Evolutionary conservation across 2,113 vertebrate genomes (phyloP).

Genomic region (Chionis minor): DNA sequence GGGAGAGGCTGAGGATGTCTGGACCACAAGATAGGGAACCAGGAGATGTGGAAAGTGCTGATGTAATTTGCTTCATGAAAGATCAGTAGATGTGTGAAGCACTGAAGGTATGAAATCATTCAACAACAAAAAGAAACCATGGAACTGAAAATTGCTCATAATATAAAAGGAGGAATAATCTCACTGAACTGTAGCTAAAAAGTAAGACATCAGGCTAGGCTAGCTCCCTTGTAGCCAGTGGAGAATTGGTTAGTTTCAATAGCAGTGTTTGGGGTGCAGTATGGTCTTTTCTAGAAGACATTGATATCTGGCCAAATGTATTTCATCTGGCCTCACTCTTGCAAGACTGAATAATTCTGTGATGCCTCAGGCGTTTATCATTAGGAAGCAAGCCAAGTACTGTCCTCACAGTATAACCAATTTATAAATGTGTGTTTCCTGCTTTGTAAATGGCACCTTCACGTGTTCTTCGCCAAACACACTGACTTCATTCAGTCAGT

Average conservation of each 20-base stretch:
- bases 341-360: background rate
- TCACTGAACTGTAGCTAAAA: background rate
- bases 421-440: slow-evolving; percentile 12
- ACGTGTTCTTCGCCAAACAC: background rate
- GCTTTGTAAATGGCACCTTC: background rate
- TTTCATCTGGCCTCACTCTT: background rate
- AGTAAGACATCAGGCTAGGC: background rate
- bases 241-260: background rate
- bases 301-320: background rate
- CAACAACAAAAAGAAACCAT: background rate
- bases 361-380: background rate
- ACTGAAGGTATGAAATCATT: background rate
- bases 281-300: background rate
- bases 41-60: background rate
- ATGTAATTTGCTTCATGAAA: background rate
- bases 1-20: background rate
- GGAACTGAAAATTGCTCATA: background rate
- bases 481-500: background rate
- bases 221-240: background rate
- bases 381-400: background rate
- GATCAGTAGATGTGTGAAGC: background rate
- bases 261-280: background rate
- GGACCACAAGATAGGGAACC: background rate
- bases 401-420: background rate
- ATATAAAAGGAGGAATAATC: background rate